Base-by-base conservation (phyloP, 2,113 vertebrate species). In the Neomonachus schauinslandi region DNA sequence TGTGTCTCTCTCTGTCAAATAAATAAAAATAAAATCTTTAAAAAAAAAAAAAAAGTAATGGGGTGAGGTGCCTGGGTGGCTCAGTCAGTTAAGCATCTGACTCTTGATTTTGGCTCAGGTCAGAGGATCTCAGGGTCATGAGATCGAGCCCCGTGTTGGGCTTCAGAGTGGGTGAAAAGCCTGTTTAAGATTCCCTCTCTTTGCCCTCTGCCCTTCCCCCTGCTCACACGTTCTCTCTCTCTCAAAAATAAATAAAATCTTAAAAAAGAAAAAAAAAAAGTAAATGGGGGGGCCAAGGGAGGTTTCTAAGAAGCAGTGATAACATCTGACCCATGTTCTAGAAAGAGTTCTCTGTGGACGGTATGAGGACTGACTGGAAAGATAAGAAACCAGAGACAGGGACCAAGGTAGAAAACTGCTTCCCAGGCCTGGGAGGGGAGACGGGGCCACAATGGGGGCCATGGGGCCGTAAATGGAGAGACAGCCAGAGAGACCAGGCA, bases 401-500 rank as follows among this genome's bases (percentile, higher is more conserved):
- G 8, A 53, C 1, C 0, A 1, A 6, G 61, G 51, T 0, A 24
- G 59, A 12, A 67, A 63, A 19, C 13, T 36, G 12, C 36, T 39
- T 59, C 69, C 31, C 42, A 14, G 3, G 67, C 57, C 12, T 15
- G 51, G 81, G 76, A 36, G 36, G 19, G 77, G 36, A 42, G 22
- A 59, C 69, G 5, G 21, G 71, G 2, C 55, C 55, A 59, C 57
- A 21, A 19, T 7, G 14, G 31, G 63, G 53, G 39, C 57, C 11
- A 0, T 0, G 5, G 33, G 1, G 0, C 59, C 26, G 18, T n/a
- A 31, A 53, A 28, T 3, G 16, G 33, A 49, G 24, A 80, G 6
- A 22, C 0, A 11, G 55, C 39, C 39, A 28, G 57, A 61, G 5
- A 33, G 53, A 14, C 7, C 1, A 9, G 36, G 33, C 51, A 77